Percentiles rank a stretch among this genome's conserved stretches.
Evolutionary conservation across 2,113 vertebrate genomes (phyloP).

Genomic region (Bungarus multicinctus): DNA sequence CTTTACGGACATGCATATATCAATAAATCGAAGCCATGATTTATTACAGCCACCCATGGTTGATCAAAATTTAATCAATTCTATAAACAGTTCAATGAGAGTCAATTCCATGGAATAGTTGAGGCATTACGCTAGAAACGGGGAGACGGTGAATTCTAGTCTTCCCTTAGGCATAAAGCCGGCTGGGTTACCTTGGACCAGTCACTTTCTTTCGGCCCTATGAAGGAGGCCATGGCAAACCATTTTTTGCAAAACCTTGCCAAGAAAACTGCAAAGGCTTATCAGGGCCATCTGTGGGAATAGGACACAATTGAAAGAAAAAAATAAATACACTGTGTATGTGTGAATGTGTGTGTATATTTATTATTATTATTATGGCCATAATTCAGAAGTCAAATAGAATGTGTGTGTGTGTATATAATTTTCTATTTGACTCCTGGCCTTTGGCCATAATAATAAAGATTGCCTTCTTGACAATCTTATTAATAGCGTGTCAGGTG

Average conservation of each 20-base stretch:
- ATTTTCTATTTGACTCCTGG: no score
- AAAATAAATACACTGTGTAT: background rate
- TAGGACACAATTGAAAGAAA: no score
- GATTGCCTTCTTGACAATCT: background rate
- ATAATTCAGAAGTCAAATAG: no score
- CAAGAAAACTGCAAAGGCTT: no score
- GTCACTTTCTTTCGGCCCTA: background rate
- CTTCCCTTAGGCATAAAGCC: background rate
- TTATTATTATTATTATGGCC: no score
- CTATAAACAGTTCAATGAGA: background rate
- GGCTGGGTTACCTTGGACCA: background rate
- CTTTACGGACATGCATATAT: background rate
- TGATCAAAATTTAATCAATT: background rate
- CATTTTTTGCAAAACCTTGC: no score
- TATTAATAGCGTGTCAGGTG: slow-evolving; percentile 8
- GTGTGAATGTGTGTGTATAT: no score
- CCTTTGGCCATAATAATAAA: background rate
- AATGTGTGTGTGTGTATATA: no score
- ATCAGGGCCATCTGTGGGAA: no score
- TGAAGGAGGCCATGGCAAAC: no score
- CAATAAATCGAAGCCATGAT: background rate
- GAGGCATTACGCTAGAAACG: background rate
- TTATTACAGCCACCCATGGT: background rate
- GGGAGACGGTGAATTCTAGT: background rate
- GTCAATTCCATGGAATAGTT: background rate